A percentile compares a stretch with the other conserved stretches of the same genome.
phyloP scores from a whole-genome alignment of 2,113 vertebrate genomes.

The Chaetops frenatus region DNA sequence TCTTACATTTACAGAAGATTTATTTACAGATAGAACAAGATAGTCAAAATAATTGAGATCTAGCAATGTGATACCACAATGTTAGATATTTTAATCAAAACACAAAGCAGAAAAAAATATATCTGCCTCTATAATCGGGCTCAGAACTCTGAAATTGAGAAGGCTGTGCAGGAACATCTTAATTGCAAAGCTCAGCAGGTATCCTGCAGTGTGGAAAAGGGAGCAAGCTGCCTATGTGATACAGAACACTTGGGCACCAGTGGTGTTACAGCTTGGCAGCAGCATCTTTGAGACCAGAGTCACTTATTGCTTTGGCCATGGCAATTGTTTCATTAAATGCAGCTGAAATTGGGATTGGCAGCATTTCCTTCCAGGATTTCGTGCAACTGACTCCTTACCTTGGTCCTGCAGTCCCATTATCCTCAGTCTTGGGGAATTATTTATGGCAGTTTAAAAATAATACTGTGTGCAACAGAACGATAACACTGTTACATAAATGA shows the following conservation, averaged over 20 bases:
- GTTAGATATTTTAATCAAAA: slow-evolving; percentile 50
- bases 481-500: not conserved
- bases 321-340: not conserved
- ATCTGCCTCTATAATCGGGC: not conserved
- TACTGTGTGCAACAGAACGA: not conserved
- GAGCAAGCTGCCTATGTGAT: not conserved
- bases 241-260: not conserved
- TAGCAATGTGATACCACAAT: not conserved
- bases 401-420: not conserved
- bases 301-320: not conserved
- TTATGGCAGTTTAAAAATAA: not conserved
- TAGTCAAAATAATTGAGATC: not conserved
- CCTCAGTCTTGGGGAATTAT: not conserved
- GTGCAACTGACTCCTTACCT: not conserved
- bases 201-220: not conserved
- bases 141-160: not conserved
- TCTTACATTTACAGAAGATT: not conserved
- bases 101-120: not conserved
- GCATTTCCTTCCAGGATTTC: not conserved
- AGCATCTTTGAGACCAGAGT: not conserved
- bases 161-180: slow-evolving; percentile 11
- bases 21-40: slow-evolving; percentile 34
- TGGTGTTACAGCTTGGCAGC: not conserved
- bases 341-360: not conserved
- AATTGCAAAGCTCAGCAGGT: slow-evolving; percentile 18